Percentiles rank a stretch among this genome's conserved stretches.
These are phyloP conservation scores for Alligator mississippiensis DNA, from an alignment of 2,113 vertebrate species.

Conservation along the genomic window DNA sequence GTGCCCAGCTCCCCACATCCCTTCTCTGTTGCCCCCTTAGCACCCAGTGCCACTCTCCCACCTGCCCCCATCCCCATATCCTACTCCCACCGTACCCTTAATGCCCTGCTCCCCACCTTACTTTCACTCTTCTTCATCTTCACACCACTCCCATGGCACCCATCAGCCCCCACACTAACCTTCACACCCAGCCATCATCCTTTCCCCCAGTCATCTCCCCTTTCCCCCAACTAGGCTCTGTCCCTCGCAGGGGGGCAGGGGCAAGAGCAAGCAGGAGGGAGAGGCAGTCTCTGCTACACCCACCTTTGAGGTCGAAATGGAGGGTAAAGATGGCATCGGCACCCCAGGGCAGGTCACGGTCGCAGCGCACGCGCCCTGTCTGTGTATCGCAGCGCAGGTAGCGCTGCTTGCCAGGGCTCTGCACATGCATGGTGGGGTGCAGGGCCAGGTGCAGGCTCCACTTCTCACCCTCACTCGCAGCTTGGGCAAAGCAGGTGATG, in stretches of 20 bases:
- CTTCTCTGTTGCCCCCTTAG: not conserved
- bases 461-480: conserved; percentile 31
- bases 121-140: too few species aligned
- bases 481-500: conserved; percentile 40
- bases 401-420: conserved; percentile 12
- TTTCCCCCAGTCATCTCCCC: not conserved
- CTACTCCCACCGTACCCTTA: not conserved
- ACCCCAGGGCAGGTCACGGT: conserved; percentile 40
- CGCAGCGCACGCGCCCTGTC: conserved; percentile 8
- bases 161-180: not conserved
- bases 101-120: too few species aligned
- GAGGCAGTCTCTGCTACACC: not conserved
- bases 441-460: conserved; percentile 36
- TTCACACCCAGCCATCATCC: not conserved
- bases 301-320: conserved; percentile 39
- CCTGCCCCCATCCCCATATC: not conserved
- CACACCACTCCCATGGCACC: not conserved
- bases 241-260: too few species aligned
- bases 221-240: not conserved
- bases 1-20: not conserved
- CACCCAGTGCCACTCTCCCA: not conserved
- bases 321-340: conserved; percentile 25
- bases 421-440: conserved; percentile 32
- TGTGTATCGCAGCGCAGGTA: conserved; percentile 25
- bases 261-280: not conserved